Base-by-base conservation (phyloP, 1,140 invertebrate species). In the Drosophila nebulosa region DNA sequence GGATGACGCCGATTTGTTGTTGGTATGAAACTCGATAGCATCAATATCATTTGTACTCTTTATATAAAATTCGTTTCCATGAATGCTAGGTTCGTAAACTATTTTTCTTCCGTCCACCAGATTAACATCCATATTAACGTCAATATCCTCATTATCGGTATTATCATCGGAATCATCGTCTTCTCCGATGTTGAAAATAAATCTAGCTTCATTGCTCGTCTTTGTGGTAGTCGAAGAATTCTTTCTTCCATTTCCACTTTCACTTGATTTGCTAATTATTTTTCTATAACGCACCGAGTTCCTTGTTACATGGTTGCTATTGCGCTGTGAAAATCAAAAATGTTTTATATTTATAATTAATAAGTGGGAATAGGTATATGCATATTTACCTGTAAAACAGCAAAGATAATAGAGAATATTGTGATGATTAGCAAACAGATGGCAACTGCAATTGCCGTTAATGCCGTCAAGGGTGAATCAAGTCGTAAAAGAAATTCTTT, bases 361-460 rank as follows among this genome's bases (percentile, higher is more conserved):
- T n/a, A n/a, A n/a, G n/a, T n/a, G n/a, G n/a, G 2, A 56, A 56
- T n/a, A 56, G 7, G 1, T 14, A 39, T 16, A 2, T 58, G n/a
- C 30, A 27, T 6, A 69, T 91, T 76, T 88, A 95, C 95, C 93
- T 96, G 95, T 73, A 95, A 89, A 21, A 94, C 92, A 69, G 94
- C 92, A 91, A 95, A 95, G 71, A 96, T 94, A 21, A 94, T 92
- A 6, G 93, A 93, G 77, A 95, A 95, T 24, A 95, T 90, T 3
- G 94, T 93, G 14, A 95, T 92, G 21, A 95, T 93, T 52, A 94
- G 92, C 67, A 95, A 90, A 80, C 95, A 95, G 39, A 93, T 94
- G 46, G 94, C 94, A 50, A 95, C 92, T 6, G 94, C 94, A 73
- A 95, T 91, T 1, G 93, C 93, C 0, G 94, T 95, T 36, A 95